Base-by-base conservation (phyloP, 2,888 invertebrate species). In the Kryphioiulus occultus region DNA sequence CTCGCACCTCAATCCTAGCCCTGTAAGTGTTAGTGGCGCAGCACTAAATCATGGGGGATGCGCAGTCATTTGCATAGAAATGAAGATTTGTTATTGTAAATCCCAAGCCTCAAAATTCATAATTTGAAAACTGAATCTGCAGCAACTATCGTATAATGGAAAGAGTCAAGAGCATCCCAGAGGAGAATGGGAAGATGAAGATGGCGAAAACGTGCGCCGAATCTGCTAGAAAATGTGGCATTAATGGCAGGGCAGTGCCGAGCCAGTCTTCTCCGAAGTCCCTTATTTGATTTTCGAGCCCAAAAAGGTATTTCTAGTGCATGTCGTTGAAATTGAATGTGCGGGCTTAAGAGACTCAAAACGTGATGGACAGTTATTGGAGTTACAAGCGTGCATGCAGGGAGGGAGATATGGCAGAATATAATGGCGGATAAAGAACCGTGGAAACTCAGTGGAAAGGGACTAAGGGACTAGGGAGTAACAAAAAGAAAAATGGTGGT, bases 101-200 rank as follows among this genome's bases (percentile, higher is more conserved):
- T 59, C 22, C 59, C 59, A n/a, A 59, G 59, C n/a, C 59, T 59
- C 59, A n/a, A 59, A 59, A 59, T 59, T 59, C 59, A 59, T 59
- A 59, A 59, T 59, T 59, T 59, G 59, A 59, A 59, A 59, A 59
- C 59, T 59, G 59, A 59, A n/a, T 59, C 59, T 9, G 22, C 59
- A 59, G 59, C 59, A 59, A 59, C n/a, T 59, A 59, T 17, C n/a
- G n/a, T n/a, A 59, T 59, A 59, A 59, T 59, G 59, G 59, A 59
- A 59, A 59, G 59, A 59, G 59, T 59, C 59, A n/a, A 59, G 59
- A 59, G 59, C 59, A 59, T 59, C 59, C 59, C 59, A 59, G 59
- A 59, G 59, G 59, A 59, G 22, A 59, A 59, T 7, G 59, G 59
- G 17, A 59, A 59, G 59, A 22, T n/a, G 53, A 59, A 59, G 59